Base-by-base conservation (phyloP, 2,113 vertebrate species). In the Anser brachyrhynchus region DNA sequence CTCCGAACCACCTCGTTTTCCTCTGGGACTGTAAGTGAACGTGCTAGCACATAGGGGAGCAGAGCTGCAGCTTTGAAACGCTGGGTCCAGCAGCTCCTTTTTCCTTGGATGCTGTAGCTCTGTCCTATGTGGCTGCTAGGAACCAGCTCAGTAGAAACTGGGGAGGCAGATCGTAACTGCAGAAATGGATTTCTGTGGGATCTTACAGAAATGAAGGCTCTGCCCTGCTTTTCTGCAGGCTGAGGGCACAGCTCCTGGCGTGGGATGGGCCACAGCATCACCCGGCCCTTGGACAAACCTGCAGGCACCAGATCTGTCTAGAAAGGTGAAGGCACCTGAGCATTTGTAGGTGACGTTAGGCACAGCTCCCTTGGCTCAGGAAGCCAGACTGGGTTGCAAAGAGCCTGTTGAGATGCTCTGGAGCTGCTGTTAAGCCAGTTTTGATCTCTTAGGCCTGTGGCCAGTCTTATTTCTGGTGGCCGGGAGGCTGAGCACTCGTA, bases 11-110 rank as follows among this genome's bases (percentile, higher is more conserved):
- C 97, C 89, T 97, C 97, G 31, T 96, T 33, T 93, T 98, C 98
- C 96, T 98, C 97, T 54, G 97, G 97, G 96, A 97, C 97, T 98
- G 98, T 98, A 98, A 98, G 98, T 97, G 97, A 93, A 66, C 77
- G 1, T 0, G 2, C 62, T 61, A 82, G 93, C 73, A 13, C 12
- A 1, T 74, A 95, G 84, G 79, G 87, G 23, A 94, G 85, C 93
- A 86, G 80, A 83, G 79, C 86, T 79, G 76, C 85, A 95, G 95
- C 95, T 97, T 93, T 95, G 97, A 94, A 97, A 93, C 95, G 93
- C 89, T 93, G 90, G 80, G 85, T 52, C 72, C 73, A 62, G 57
- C 57, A n/a, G 58, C 62, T 89, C 41, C 44, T 2, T 57, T 67
- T 52, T 73, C 52, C 28, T 49, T 7, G 29, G 49, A 2, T 7